phyloP scores from a whole-genome alignment of 2,113 vertebrate species.

The Hyperoodon ampullatus region DNA sequence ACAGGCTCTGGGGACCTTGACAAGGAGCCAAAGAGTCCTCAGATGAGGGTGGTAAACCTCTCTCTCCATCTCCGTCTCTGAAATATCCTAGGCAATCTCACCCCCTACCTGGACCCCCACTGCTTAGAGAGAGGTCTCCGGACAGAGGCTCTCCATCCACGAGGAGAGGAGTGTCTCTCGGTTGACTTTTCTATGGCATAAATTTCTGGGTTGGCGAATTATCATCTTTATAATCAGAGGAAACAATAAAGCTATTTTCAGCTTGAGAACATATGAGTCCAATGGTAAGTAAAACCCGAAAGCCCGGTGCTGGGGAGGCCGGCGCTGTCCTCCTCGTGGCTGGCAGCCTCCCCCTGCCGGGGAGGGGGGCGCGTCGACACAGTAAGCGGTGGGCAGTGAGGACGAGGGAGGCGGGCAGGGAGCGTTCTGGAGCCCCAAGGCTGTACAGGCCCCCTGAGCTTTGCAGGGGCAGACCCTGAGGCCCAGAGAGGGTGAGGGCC shows the following conservation, averaged over 20 bases:
- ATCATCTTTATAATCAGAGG: not conserved
- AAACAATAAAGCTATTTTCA: conserved; percentile 40
- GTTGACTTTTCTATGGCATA: not conserved
- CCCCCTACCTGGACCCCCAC: fast-evolving
- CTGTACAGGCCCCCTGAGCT: fast-evolving
- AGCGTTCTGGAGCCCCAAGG: fast-evolving
- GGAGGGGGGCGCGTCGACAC: not conserved
- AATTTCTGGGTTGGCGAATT: not conserved
- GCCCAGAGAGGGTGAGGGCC: not conserved
- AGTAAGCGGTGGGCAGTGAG: fast-evolving
- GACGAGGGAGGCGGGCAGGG: not conserved
- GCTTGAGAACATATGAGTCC: not conserved
- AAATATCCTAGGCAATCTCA: not conserved
- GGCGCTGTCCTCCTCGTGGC: fast-evolving
- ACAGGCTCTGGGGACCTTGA: not conserved
- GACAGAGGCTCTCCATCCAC: not conserved
- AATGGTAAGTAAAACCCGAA: not conserved
- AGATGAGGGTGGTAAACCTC: not conserved
- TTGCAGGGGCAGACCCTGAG: not conserved
- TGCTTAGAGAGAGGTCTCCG: not conserved
- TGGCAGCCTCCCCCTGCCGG: not conserved
- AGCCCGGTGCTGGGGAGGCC: not conserved
- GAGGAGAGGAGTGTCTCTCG: fast-evolving
- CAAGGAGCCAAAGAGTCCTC: too few relatives aligned
- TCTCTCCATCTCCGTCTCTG: not conserved